phyloP scores from a whole-genome alignment of 2,797 vertebrate species.

The Ara ararauna region DNA sequence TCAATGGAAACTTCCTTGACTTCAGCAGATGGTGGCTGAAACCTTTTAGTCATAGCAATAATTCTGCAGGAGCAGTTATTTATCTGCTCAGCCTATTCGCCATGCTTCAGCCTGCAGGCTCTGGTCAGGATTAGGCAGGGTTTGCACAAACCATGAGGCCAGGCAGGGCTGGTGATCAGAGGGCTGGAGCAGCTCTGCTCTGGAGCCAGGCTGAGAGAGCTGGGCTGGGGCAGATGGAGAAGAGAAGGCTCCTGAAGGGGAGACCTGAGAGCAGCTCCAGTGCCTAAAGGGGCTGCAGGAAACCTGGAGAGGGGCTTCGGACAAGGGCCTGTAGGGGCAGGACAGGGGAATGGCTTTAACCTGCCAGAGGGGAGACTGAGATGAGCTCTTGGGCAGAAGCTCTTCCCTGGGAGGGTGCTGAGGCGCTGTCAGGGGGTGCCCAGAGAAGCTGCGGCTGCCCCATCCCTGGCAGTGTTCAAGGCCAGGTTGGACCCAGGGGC shows the following conservation, averaged over 20 bases:
- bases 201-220: background rate
- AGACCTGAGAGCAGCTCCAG: no score
- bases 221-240: background rate
- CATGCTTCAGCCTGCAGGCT: background rate
- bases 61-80: background rate
- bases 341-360: no score
- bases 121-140: background rate
- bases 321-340: no score
- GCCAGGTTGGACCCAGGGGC: no score
- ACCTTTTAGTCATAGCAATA: background rate
- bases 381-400: no score
- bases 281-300: no score
- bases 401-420: no score
- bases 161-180: fast-evolving
- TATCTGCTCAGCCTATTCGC: background rate
- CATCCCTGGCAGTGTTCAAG: no score
- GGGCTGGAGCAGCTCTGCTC: background rate
- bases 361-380: no score
- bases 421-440: no score
- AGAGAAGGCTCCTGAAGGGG: background rate
- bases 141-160: background rate
- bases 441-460: no score
- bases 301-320: no score
- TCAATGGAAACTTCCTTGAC: slow-evolving; percentile 24
- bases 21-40: background rate